phyloP scores from a whole-genome alignment of 2,797 vertebrate genomes.

The Galagoides demidoff region DNA sequence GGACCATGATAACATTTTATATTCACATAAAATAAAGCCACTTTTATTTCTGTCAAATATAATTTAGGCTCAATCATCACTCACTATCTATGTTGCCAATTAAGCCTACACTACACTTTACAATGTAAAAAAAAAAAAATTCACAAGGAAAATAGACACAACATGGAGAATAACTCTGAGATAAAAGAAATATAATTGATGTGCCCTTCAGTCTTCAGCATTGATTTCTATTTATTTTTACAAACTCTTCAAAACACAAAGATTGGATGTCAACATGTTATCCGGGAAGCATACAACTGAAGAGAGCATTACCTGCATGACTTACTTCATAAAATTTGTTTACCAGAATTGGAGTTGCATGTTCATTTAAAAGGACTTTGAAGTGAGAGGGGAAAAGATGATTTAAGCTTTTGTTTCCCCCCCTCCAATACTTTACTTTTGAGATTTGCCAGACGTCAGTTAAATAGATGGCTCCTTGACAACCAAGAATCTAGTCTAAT shows the following conservation, averaged over 20 bases:
- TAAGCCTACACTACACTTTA: slow-evolving; percentile 82
- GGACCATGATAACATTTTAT: slow-evolving; percentile 71
- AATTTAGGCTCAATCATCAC: slow-evolving; percentile 82
- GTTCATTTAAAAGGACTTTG: slow-evolving; percentile 83
- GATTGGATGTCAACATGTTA: slow-evolving; percentile 83
- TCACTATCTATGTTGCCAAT: slow-evolving; percentile 80
- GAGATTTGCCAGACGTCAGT: slow-evolving; percentile 78
- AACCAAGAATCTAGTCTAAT: slow-evolving; percentile 47
- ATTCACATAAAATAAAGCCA: slow-evolving; percentile 79
- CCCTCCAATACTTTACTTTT: slow-evolving; percentile 63
- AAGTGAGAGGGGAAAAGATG: slow-evolving; percentile 74
- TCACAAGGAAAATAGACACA: slow-evolving; percentile 75
- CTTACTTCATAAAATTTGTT: slow-evolving; percentile 83
- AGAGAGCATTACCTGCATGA: slow-evolving; percentile 80
- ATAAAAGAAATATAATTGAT: slow-evolving; percentile 85
- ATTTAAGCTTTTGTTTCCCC: slow-evolving; percentile 64
- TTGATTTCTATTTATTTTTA: slow-evolving; percentile 87
- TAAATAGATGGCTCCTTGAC: slow-evolving; percentile 70
- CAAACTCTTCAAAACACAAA: slow-evolving; percentile 84
- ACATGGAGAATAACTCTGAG: slow-evolving; percentile 64
- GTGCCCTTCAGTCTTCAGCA: slow-evolving; percentile 79
- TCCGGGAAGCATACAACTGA: slow-evolving; percentile 79
- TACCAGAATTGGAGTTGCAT: slow-evolving; percentile 77
- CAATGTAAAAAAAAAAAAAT: slow-evolving; percentile 76
- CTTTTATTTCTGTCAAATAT: slow-evolving; percentile 82